Base-by-base conservation (phyloP, 2,113 vertebrate species). In the Cromileptes altivelis region DNA sequence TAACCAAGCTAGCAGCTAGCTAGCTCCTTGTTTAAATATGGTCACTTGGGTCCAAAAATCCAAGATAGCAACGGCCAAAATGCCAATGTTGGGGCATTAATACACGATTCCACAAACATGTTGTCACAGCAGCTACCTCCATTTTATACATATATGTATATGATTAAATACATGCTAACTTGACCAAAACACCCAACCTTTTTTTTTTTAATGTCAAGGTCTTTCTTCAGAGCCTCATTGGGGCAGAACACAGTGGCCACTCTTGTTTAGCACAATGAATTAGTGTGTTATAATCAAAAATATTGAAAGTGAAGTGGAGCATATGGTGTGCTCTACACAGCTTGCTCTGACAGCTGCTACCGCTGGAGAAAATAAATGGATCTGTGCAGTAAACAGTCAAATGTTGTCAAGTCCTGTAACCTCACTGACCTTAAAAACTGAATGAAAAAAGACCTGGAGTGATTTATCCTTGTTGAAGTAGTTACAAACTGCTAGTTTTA, bases 341-440 rank as follows among this genome's bases (percentile, higher is more conserved):
- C 71, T 62, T 70, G 65, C 58, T 45, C 30, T 61, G 27, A 69
- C 55, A 77, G 64, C 74, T 78, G 67, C 57, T 47, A 53, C 52
- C 5, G n/a, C 52, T 52, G 75, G n/a, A 37, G 62, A 61, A 42
- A 61, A 52, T 37, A 21, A 5, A 65, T 27, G 30, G 21, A 77
- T 65, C 18, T 27, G 27, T 42, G 25, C 25, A 33, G 73, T 12
- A 42, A 72, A 72, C 50, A 52, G 61, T 58, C 14, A n/a, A 57
- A 45, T n/a, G 10, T 14, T 68, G 18, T 10, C 47, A 19, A 45
- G 52, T 67, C 18, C 15, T 40, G 15, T 4, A 10, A 69, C 56
- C 19, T 61, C 21, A 17, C 27, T 78, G 56, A 61, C 45, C 42
- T 23, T 7, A 25, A 9, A 25, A 61, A 52, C 3, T 25, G 8